Evolutionary conservation across 2,797 vertebrate species (phyloP).

Genomic region (Cuniculus paca): DNA sequence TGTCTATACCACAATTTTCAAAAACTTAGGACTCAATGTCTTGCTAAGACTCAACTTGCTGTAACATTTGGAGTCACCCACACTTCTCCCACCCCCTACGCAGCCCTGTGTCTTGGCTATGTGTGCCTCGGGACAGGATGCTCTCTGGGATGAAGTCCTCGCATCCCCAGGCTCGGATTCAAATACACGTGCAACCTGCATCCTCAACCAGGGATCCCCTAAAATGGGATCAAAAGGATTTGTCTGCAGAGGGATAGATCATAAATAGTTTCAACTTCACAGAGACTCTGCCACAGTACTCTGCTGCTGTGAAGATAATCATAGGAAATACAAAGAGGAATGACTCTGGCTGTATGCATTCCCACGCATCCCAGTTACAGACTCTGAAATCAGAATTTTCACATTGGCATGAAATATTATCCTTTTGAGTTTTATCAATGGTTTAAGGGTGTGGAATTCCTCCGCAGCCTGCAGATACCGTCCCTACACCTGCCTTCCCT

Average conservation of each 20-base stretch:
- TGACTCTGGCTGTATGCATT: accelerated
- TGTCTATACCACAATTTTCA: background rate
- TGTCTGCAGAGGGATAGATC: background rate
- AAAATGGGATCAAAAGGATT: accelerated
- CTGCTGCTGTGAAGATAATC: background rate
- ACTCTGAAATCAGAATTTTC: background rate
- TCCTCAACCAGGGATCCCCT: background rate
- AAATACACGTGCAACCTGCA: accelerated
- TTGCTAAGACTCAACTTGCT: background rate
- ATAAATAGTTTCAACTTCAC: background rate
- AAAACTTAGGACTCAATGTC: background rate
- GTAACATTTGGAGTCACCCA: background rate
- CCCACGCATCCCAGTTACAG: background rate
- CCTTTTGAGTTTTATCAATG: background rate
- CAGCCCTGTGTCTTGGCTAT: accelerated
- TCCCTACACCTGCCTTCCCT: background rate
- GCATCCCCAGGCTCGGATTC: background rate
- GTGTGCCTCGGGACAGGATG: accelerated
- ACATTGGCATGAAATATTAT: background rate
- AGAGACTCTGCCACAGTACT: background rate
- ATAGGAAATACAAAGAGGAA: background rate
- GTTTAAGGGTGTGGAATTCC: background rate
- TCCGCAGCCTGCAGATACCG: accelerated
- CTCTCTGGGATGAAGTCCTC: background rate
- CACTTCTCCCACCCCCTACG: no score